Base-by-base conservation (phyloP, 1,140 invertebrate species). In the Psix sp. region DNA sequence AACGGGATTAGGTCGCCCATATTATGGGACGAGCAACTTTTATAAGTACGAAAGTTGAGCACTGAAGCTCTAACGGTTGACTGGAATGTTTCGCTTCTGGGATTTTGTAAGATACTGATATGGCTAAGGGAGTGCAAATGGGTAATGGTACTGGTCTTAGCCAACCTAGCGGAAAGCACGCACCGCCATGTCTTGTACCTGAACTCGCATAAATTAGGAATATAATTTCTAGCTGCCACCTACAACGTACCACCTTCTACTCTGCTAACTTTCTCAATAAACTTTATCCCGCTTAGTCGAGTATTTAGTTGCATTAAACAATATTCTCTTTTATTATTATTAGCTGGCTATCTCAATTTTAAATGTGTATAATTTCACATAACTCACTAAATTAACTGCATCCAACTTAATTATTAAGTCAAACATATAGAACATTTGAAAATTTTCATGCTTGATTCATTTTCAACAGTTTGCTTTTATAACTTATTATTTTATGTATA, bases 201-300 rank as follows among this genome's bases (percentile, higher is more conserved):
- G 66, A 49, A 70, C 52, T 75, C 59, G 73, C 73, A 75, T 70
- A 70, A 75, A 75, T 75, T 75, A 70, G 54, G 45, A 48, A 48
- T 48, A 75, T 68, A 75, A 68, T 75, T 75, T 60, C 46, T 38
- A 57, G 26, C 33, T 26, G 63, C 57, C 52, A 51, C 33, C 49
- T 60, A 57, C 39, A 73, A 68, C 66, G 46, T 54, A 68, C 38
- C 51, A 38, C 57, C 40, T 49, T 57, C 45, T 35, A 38, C 52
- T 42, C 49, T 48, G 26, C 57, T 60, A 75, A 75, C 59, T 75
- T 75, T 59, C 59, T 16, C 51, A 59, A 75, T 70, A 75, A 75
- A 75, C 65, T 70, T 70, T 66, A 70, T 59, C 52, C 52, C 43
- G 14, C 46, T 10, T 6, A 38, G 21, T 54, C 43, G 31, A 72